Conservation (phyloP, 2,888 invertebrate species). For the Heliconius cydno region DNA sequence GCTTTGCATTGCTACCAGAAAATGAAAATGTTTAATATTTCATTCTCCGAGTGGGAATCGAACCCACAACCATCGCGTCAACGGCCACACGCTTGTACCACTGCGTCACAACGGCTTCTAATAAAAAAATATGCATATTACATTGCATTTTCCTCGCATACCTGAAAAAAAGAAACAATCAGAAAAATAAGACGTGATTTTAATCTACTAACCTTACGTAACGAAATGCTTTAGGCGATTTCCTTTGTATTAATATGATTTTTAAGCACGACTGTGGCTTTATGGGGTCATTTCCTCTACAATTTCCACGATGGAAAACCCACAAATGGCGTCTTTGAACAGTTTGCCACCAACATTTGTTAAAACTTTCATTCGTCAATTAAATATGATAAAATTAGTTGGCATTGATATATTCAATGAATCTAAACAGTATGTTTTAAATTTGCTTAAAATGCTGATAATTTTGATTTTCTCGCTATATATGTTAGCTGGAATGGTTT, state of each 20-base stretch:
- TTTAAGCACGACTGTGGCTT: background rate
- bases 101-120: too few relatives aligned
- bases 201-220: background rate
- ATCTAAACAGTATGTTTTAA: constrained; percentile 28
- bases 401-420: constrained; percentile 50
- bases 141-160: too few relatives aligned
- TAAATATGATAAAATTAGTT: constrained; percentile 44
- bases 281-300: background rate
- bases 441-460: constrained; percentile 36
- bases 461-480: constrained; percentile 33
- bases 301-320: background rate
- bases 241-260: background rate
- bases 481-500: constrained; percentile 43
- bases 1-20: too few relatives aligned
- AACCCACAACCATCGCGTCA: too few relatives aligned
- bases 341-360: constrained; percentile 43
- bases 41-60: too few relatives aligned
- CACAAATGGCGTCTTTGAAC: constrained; percentile 40
- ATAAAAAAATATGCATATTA: too few relatives aligned
- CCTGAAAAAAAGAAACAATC: too few relatives aligned
- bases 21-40: too few relatives aligned
- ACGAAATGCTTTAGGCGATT: constrained; percentile 6
- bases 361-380: constrained; percentile 46
- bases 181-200: background rate
- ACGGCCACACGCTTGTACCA: too few relatives aligned